A percentile compares a stretch with the other conserved stretches of the same genome.
These are phyloP conservation scores for Simalia tracyae DNA, from an alignment of 2,797 vertebrate genomes.

Conservation along the genomic window DNA sequence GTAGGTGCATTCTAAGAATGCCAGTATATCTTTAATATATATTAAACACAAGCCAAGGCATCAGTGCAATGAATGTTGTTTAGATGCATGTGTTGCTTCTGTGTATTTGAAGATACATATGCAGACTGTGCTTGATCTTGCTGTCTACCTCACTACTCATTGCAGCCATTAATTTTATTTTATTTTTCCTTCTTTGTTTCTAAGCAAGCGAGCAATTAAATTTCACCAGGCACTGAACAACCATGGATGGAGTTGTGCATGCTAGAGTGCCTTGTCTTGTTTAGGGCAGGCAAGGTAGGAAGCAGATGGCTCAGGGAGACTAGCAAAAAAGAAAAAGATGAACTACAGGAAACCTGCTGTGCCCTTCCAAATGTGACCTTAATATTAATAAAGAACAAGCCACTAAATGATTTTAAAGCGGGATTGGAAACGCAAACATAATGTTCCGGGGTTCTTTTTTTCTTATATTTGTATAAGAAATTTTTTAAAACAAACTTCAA, in stretches of 20 bases:
- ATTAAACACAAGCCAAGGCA: background rate
- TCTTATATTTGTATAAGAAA: background rate
- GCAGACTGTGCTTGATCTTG: background rate
- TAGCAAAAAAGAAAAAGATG: slow-evolving; percentile 26
- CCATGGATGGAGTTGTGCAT: slow-evolving; percentile 30
- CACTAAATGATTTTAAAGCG: slow-evolving; percentile 37
- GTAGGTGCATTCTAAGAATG: slow-evolving; percentile 27
- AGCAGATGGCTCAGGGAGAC: slow-evolving; percentile 60
- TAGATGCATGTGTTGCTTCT: background rate
- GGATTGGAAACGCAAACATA: background rate
- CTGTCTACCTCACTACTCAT: background rate
- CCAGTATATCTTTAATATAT: background rate
- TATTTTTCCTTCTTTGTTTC: slow-evolving; percentile 7
- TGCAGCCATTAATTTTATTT: background rate
- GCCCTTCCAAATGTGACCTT: slow-evolving; percentile 52
- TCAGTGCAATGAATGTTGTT: slow-evolving; percentile 8
- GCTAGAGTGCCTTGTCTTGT: slow-evolving; percentile 26
- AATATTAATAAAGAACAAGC: slow-evolving; percentile 34
- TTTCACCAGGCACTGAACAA: slow-evolving; percentile 39
- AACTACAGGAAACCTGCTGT: slow-evolving; percentile 39
- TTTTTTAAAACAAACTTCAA: slow-evolving; percentile 33
- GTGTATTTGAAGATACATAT: background rate
- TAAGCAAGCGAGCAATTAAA: slow-evolving; percentile 36
- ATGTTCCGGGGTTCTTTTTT: background rate
- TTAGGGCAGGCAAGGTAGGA: slow-evolving; percentile 38